A percentile compares a stretch with the other conserved stretches of the same genome.
Evolutionary conservation across 2,113 vertebrate genomes (phyloP).

Genomic region (Oncorhynchus keta): DNA sequence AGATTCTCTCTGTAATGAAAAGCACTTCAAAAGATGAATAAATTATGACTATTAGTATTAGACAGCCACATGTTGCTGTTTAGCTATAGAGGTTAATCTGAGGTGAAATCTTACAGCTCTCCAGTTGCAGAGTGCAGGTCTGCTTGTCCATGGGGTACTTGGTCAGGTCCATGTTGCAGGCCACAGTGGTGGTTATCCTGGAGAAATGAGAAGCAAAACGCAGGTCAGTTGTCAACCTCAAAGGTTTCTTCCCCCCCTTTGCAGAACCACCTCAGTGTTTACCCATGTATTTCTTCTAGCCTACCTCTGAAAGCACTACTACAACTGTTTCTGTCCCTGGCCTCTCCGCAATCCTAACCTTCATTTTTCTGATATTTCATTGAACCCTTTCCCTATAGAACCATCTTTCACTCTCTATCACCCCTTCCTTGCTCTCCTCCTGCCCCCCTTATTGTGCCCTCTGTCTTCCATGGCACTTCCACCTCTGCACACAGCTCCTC

Average conservation of each 20-base stretch:
- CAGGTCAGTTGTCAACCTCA: not conserved
- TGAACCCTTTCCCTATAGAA: conserved; percentile 17
- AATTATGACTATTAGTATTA: conserved; percentile 30
- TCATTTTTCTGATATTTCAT: conserved; percentile 8
- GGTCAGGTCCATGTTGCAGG: conserved; percentile 90
- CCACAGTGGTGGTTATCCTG: conserved; percentile 88
- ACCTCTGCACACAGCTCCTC: conserved; percentile 14
- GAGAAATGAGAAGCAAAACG: conserved; percentile 10
- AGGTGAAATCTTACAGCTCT: conserved; percentile 81
- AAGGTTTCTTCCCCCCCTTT: not conserved
- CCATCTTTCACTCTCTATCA: conserved; percentile 22
- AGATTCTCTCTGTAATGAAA: too few species aligned
- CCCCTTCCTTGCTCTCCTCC: conserved; percentile 16
- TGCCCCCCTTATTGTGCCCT: not conserved
- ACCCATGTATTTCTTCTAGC: conserved; percentile 26
- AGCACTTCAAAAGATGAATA: not conserved
- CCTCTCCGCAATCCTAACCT: conserved; percentile 28
- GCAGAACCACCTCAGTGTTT: conserved; percentile 31
- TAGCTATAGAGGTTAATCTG: not conserved
- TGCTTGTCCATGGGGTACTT: conserved; percentile 95
- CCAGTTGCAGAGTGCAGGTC: conserved; percentile 88
- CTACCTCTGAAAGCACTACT: conserved; percentile 46
- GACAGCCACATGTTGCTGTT: not conserved
- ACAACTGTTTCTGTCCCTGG: conserved; percentile 14
- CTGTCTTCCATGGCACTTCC: not conserved